Evolutionary conservation across 2,113 vertebrate genomes (phyloP), one percentile per base, ranked within the genome.

Genomic region (Steatornis caripensis): DNA sequence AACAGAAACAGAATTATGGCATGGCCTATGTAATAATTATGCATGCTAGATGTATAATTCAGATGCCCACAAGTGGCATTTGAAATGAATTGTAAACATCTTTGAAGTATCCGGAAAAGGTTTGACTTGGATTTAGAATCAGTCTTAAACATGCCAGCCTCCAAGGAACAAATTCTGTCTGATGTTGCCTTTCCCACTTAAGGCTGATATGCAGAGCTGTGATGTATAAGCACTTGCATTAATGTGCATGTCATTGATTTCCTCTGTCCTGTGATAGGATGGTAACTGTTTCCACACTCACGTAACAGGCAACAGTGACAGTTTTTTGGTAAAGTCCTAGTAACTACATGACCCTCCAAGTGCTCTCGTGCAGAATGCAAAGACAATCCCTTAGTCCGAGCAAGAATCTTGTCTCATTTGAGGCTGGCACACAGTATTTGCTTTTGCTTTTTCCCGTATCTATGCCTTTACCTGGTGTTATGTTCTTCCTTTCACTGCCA

Each of bases 281-380:
- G 62, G 39, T 74, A 96, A 60, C n/a, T 36, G 9, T 71, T 70
- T 97, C 76, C 80, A 79, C 68, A 93, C 69, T 37, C 93, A 96
- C 17, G 3, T 74, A 97, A 86, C 46, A 92, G 93, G 75, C 45
- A 93, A 75, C 48, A 72, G 60, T 87, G 94, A 96, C 69, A 89
- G 87, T 91, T 97, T 97, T 97, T 98, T 95, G 10, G 84, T 94
- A 95, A 93, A 5, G 22, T 93, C 30, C 15, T 85, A 82, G 82
- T 96, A 96, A 97, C 97, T 98, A 95, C 64, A 88, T 94, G 82
- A 93, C 57, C 84, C 43, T 97, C 89, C 66, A 97, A 97, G 85
- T 95, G 76, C 81, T 96, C 66, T 74, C 95, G 92, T 96, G 85
- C 74, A 95, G 87, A 93, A 96, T 94, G 77, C 76, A 96, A 95